A percentile compares a stretch with the other conserved stretches of the same genome.
Conservation (phyloP, 1,140 invertebrate genomes). For the Papilio dardanus region DNA sequence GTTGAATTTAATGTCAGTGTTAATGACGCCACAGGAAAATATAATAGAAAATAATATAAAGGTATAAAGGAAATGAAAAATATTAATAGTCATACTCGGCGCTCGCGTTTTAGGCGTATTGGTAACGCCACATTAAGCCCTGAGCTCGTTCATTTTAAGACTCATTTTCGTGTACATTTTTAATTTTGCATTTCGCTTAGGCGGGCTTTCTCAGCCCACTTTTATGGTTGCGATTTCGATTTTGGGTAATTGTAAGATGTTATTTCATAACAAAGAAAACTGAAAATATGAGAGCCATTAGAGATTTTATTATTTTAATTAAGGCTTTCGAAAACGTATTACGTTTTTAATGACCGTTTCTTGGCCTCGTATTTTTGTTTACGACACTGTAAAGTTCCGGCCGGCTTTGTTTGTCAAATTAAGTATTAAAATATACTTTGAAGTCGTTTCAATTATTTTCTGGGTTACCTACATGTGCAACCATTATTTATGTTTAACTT, state of each 20-base stretch:
- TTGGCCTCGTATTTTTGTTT: slow-evolving; percentile 18
- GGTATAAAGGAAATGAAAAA: slow-evolving; percentile 29
- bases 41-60: slow-evolving; percentile 18
- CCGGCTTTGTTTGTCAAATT: slow-evolving; percentile 16
- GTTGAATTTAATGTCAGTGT: slow-evolving; percentile 4
- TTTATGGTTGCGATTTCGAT: slow-evolving; percentile 13
- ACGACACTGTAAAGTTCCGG: slow-evolving; percentile 13
- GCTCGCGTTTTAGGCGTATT: slow-evolving; percentile 1
- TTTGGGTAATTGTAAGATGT: slow-evolving; percentile 12
- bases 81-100: slow-evolving; percentile 11
- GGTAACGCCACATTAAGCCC: background rate
- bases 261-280: slow-evolving; percentile 19
- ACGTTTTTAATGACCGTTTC: slow-evolving; percentile 20
- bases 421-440: background rate
- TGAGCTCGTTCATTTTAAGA: background rate
- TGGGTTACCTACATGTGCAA: background rate
- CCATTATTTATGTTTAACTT: no score
- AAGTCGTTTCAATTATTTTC: background rate
- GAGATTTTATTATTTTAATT: slow-evolving; percentile 23
- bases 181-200: slow-evolving; percentile 7
- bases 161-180: slow-evolving; percentile 11
- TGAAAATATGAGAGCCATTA: slow-evolving; percentile 17
- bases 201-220: background rate
- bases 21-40: background rate
- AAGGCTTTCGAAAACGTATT: slow-evolving; percentile 1